These are phyloP conservation scores for Bubalus kerabau DNA, from an alignment of 2,113 vertebrate genomes.

Conservation along the genomic window DNA sequence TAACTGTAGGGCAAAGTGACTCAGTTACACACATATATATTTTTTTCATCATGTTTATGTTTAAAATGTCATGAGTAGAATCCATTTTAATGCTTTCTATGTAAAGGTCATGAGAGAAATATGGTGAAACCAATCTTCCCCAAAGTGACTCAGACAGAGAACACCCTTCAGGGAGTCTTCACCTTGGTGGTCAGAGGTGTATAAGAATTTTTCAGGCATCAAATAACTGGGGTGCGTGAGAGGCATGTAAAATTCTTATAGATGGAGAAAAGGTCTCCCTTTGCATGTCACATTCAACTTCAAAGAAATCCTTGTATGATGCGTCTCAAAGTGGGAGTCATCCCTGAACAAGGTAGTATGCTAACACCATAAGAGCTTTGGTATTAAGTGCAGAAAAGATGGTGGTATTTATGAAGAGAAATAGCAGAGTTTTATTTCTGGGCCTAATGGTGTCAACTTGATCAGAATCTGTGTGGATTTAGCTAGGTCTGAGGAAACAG, in stretches of 20 bases:
- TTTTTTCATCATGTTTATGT: too few species aligned
- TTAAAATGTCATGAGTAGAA: neutral
- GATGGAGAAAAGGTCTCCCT: neutral
- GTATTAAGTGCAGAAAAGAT: neutral
- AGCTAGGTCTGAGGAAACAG: neutral
- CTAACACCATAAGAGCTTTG: neutral
- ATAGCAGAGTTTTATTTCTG: neutral
- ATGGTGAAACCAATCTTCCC: neutral
- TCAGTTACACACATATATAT: neutral
- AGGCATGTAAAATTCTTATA: neutral
- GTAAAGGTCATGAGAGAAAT: neutral
- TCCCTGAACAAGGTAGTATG: rapidly evolving
- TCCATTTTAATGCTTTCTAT: neutral
- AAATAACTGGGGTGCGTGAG: neutral
- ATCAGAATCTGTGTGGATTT: neutral
- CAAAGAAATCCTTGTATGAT: neutral
- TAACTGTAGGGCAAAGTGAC: neutral
- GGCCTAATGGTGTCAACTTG: neutral
- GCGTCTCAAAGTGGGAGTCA: neutral
- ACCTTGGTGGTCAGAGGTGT: neutral
- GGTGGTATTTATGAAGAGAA: neutral
- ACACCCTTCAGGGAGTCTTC: neutral
- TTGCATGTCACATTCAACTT: neutral
- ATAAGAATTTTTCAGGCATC: neutral
- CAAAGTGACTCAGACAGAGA: neutral